Evolutionary conservation across 2,113 vertebrate species (phyloP).

Genomic region (Atherinomorus stipes): DNA sequence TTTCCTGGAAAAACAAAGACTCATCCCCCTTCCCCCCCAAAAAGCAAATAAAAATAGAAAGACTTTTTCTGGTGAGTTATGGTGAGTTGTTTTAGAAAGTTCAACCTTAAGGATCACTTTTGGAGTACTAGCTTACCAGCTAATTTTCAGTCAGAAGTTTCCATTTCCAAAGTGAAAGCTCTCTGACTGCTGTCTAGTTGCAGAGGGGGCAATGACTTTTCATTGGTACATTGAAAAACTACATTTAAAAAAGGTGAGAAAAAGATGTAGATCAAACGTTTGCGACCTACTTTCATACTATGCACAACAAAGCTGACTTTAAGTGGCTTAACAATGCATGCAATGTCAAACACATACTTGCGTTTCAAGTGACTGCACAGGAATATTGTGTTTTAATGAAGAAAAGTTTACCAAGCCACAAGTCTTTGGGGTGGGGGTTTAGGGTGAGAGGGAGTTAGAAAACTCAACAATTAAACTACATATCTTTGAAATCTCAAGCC

Average conservation of each 20-base stretch:
- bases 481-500: slow-evolving; percentile 75
- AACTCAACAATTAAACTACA: slow-evolving; percentile 59
- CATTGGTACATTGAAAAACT: too few relatives aligned
- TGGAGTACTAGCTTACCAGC: neutral
- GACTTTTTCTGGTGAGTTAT: too few relatives aligned
- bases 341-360: neutral
- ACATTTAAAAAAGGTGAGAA: too few relatives aligned
- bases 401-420: slow-evolving; percentile 34
- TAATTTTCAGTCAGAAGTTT: neutral
- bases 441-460: slow-evolving; percentile 53
- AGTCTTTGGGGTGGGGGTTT: slow-evolving; percentile 36
- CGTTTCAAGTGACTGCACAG: slow-evolving; percentile 5
- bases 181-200: neutral
- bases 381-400: slow-evolving; percentile 26
- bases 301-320: neutral
- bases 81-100: neutral
- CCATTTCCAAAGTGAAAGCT: neutral
- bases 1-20: too few relatives aligned
- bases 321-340: neutral
- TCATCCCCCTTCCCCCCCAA: too few relatives aligned
- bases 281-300: neutral
- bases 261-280: too few relatives aligned
- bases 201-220: too few relatives aligned
- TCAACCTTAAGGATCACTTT: neutral
- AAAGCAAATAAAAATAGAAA: too few relatives aligned